Evolutionary conservation across 1,140 invertebrate genomes (phyloP).

Genomic region (Panagrolaimus sp.): DNA sequence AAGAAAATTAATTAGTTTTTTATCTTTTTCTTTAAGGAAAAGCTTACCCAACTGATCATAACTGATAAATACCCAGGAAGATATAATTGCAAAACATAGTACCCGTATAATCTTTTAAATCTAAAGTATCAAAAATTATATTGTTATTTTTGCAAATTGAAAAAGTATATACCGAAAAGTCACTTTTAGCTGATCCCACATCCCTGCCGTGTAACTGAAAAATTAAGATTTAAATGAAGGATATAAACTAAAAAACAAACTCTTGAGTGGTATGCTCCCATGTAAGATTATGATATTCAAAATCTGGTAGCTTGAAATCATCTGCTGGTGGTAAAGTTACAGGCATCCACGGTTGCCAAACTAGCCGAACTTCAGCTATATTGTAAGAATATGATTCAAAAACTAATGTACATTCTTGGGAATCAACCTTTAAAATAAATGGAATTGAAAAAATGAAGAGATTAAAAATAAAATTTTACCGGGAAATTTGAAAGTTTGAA

Average conservation of each 20-base stretch:
- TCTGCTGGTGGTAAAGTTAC: slow-evolving; percentile 53
- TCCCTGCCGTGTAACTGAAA: slow-evolving; percentile 41
- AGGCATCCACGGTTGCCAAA: slow-evolving; percentile 51
- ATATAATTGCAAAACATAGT: slow-evolving; percentile 62
- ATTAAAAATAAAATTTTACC: slow-evolving; percentile 20
- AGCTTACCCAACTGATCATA: slow-evolving; percentile 12
- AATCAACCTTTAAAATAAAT: slow-evolving; percentile 34
- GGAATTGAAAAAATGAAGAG: no score
- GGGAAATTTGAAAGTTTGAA: slow-evolving; percentile 53
- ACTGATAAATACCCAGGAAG: slow-evolving; percentile 61
- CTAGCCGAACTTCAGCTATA: slow-evolving; percentile 37
- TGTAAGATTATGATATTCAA: slow-evolving; percentile 56
- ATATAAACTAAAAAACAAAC: slow-evolving; percentile 40
- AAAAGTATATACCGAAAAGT: slow-evolving; percentile 43
- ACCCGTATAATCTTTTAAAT: slow-evolving; percentile 61
- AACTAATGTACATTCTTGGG: slow-evolving; percentile 42
- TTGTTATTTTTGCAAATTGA: no score
- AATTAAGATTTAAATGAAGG: background rate
- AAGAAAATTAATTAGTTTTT: slow-evolving; percentile 21
- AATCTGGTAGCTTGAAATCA: slow-evolving; percentile 49
- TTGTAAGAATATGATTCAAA: slow-evolving; percentile 46
- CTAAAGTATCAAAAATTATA: no score
- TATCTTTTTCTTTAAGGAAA: no score
- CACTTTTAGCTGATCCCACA: slow-evolving; percentile 59
- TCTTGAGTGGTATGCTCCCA: slow-evolving; percentile 45